Evolutionary conservation across 2,888 invertebrate genomes (phyloP).

Genomic region (Heliconius cydno): DNA sequence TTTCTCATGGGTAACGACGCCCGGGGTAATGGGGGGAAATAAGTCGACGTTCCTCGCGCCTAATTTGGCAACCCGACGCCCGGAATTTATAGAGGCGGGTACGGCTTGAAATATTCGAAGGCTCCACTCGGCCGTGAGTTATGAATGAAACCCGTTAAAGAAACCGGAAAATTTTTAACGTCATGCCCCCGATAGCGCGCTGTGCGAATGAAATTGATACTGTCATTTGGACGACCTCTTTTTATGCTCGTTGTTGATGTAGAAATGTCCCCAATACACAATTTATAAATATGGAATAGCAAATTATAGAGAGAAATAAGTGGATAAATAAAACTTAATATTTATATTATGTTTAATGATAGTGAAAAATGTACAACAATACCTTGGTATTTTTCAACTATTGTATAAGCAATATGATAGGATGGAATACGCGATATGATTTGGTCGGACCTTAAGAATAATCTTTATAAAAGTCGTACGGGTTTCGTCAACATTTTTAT

Average conservation of each 20-base stretch:
- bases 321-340: background rate
- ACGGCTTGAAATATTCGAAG: constrained; percentile 82
- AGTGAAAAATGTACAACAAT: background rate
- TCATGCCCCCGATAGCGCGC: constrained; percentile 57
- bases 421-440: background rate
- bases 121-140: constrained; percentile 82
- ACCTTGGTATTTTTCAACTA: background rate
- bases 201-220: constrained; percentile 49
- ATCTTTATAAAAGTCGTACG: background rate
- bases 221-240: constrained; percentile 31
- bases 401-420: background rate
- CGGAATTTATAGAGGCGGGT: constrained; percentile 81
- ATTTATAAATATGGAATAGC: background rate
- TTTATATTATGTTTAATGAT: background rate
- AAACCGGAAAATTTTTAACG: constrained; percentile 82
- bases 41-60: constrained; percentile 80
- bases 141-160: constrained; percentile 83
- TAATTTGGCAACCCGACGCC: constrained; percentile 83
- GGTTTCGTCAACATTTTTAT: background rate
- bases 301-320: background rate
- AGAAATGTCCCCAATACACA: background rate
- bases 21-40: constrained; percentile 74
- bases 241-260: constrained; percentile 14
- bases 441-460: background rate
- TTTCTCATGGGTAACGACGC: constrained; percentile 56